Percentiles rank a stretch among this genome's conserved stretches.
phyloP scores from a whole-genome alignment of 2,113 vertebrate genomes.

The Danionella cerebrum region DNA sequence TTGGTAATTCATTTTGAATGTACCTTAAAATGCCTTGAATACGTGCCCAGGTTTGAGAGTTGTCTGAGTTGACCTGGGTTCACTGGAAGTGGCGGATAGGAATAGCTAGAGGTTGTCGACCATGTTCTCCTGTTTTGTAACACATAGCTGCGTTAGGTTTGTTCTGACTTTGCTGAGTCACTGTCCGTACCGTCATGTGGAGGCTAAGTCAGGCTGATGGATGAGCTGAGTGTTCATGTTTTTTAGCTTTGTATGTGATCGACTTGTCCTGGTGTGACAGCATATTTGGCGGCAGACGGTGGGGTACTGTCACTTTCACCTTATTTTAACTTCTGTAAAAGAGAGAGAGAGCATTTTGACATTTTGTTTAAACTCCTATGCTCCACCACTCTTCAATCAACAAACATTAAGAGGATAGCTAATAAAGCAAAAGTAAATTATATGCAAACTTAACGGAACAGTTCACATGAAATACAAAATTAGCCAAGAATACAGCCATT shows the following conservation, averaged over 20 bases:
- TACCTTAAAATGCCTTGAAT: too few relatives aligned
- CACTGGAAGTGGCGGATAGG: background rate
- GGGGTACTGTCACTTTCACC: background rate
- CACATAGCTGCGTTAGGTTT: background rate
- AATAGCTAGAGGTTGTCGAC: background rate
- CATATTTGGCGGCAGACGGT: background rate
- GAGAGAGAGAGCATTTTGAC: background rate
- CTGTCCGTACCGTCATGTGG: background rate
- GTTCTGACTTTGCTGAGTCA: conserved; percentile 21
- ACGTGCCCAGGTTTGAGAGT: too few relatives aligned
- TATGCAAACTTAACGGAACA: too few relatives aligned
- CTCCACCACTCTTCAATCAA: too few relatives aligned
- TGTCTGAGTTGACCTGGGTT: background rate
- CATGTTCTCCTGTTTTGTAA: background rate
- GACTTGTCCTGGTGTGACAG: background rate
- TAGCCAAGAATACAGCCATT: too few relatives aligned
- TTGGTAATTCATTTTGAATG: too few relatives aligned
- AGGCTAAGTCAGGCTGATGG: conserved; percentile 7
- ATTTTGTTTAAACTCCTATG: background rate
- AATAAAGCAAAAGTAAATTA: too few relatives aligned
- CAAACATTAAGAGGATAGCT: too few relatives aligned
- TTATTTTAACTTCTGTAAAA: background rate
- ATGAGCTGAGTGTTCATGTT: conserved; percentile 2
- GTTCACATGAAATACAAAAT: too few relatives aligned
- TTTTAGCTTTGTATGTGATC: background rate